A percentile compares a stretch with the other conserved stretches of the same genome.
Conservation (phyloP, 2,888 invertebrate genomes). For the Ornithoptera alexandrae region DNA sequence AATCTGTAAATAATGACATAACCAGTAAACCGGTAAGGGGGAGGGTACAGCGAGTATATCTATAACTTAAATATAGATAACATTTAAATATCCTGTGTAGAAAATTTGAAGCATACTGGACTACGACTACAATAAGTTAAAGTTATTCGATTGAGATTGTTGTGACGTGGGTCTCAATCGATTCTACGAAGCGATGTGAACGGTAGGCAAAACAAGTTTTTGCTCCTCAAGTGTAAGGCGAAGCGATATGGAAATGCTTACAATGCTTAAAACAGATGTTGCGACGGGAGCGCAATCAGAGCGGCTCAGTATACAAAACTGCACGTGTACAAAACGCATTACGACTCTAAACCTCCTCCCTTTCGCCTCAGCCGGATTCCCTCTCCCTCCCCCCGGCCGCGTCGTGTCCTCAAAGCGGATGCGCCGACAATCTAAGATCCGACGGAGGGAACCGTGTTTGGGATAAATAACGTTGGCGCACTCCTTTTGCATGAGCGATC, state of each 20-base stretch:
- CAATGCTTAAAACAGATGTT: slow-evolving; percentile 12
- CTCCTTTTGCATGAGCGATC: slow-evolving; percentile 19
- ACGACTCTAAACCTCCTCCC: neutral
- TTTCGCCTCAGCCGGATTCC: too few species aligned
- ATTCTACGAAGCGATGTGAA: too few species aligned
- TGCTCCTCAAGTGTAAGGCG: neutral
- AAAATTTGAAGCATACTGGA: too few species aligned
- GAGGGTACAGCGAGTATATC: too few species aligned
- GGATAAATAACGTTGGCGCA: slow-evolving; percentile 30
- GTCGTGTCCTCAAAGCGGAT: slow-evolving; percentile 39
- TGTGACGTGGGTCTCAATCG: too few species aligned
- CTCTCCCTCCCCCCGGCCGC: slow-evolving; percentile 11
- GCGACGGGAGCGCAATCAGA: slow-evolving; percentile 22
- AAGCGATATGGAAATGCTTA: neutral
- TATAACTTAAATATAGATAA: too few species aligned
- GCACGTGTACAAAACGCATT: slow-evolving; percentile 29
- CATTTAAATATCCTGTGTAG: too few species aligned
- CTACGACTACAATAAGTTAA: too few species aligned
- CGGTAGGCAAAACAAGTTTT: too few species aligned
- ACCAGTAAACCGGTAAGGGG: too few species aligned
- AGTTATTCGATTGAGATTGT: too few species aligned
- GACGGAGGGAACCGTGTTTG: slow-evolving; percentile 31
- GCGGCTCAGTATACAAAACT: slow-evolving; percentile 19
- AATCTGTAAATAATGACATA: too few species aligned
- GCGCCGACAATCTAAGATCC: slow-evolving; percentile 45